Percentiles rank a stretch among this genome's conserved stretches.
Conservation (phyloP, 2,888 invertebrate genomes). For the Hedya salicella region DNA sequence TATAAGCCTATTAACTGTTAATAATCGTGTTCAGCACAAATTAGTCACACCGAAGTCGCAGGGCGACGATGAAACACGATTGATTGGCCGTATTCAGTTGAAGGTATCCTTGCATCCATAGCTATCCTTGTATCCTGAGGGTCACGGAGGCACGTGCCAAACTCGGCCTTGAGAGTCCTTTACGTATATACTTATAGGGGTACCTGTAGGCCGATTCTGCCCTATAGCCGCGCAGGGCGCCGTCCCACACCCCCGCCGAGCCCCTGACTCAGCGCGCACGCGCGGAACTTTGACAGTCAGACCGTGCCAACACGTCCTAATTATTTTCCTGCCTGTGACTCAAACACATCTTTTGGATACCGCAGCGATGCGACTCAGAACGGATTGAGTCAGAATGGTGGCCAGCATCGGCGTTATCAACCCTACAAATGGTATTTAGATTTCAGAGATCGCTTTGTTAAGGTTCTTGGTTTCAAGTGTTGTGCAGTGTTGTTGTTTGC, state of each 20-base stretch:
- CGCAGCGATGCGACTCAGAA: conserved; percentile 56
- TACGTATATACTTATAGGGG: conserved; percentile 44
- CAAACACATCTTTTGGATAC: conserved; percentile 52
- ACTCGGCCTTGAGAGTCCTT: conserved; percentile 70
- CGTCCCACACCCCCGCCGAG: conserved; percentile 67
- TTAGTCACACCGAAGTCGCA: not conserved
- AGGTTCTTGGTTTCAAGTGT: conserved; percentile 13
- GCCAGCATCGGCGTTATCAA: conserved; percentile 75
- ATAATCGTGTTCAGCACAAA: not conserved
- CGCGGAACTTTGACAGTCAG: conserved; percentile 71
- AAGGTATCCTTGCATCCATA: not conserved
- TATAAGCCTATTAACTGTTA: conserved; percentile 3
- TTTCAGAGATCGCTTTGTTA: conserved; percentile 20
- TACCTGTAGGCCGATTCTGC: conserved; percentile 57
- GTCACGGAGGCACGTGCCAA: conserved; percentile 60
- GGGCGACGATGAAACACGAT: not conserved
- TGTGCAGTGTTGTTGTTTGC: conserved; percentile 56
- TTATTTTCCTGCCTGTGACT: conserved; percentile 57
- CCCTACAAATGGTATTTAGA: conserved; percentile 70
- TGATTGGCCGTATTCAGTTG: conserved; percentile 18
- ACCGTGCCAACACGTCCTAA: conserved; percentile 73
- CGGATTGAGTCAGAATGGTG: conserved; percentile 71
- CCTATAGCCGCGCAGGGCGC: conserved; percentile 70
- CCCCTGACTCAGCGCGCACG: conserved; percentile 73
- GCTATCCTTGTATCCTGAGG: conserved; percentile 28